Evolutionary conservation across 2,888 invertebrate species (phyloP).

Genomic region (Ditylenchus weischeri): DNA sequence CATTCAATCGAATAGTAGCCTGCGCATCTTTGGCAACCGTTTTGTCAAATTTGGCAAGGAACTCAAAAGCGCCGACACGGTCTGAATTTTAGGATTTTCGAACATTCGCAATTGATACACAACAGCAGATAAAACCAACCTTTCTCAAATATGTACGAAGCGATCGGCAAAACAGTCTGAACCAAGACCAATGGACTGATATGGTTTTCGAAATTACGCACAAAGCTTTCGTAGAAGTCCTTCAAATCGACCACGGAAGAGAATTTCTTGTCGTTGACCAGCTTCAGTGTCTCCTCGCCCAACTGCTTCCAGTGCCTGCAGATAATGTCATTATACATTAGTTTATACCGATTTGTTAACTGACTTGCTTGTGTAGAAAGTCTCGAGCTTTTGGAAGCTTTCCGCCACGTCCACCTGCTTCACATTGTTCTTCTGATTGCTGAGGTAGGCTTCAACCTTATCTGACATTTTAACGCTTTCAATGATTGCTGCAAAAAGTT

Average conservation of each 20-base stretch:
- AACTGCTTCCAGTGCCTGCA: slow-evolving; percentile 52
- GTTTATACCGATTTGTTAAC: slow-evolving; percentile 7
- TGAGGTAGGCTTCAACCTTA: slow-evolving; percentile 48
- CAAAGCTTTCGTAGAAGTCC: slow-evolving; percentile 80
- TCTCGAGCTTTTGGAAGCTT: slow-evolving; percentile 46
- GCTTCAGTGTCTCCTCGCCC: slow-evolving; percentile 36
- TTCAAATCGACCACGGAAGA: slow-evolving; percentile 37
- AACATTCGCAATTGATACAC: neutral
- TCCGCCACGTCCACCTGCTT: slow-evolving; percentile 45
- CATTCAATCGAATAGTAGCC: slow-evolving; percentile 82
- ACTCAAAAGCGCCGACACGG: slow-evolving; percentile 78
- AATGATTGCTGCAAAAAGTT: no score
- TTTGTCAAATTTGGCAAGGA: slow-evolving; percentile 80
- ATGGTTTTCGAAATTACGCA: slow-evolving; percentile 91
- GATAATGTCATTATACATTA: neutral
- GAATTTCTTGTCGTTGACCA: slow-evolving; percentile 41
- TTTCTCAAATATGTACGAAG: slow-evolving; percentile 45
- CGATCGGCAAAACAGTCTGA: slow-evolving; percentile 71
- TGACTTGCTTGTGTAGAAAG: slow-evolving; percentile 51
- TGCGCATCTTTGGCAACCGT: slow-evolving; percentile 76
- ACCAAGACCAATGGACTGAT: slow-evolving; percentile 88
- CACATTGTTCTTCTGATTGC: slow-evolving; percentile 41
- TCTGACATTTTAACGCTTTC: slow-evolving; percentile 9
- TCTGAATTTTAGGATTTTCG: slow-evolving; percentile 63
- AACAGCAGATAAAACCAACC: slow-evolving; percentile 10